A percentile compares a stretch with the other conserved stretches of the same genome.
Conservation (phyloP, 2,888 invertebrate species). For the Scaptomyza cyrtandrae region DNA sequence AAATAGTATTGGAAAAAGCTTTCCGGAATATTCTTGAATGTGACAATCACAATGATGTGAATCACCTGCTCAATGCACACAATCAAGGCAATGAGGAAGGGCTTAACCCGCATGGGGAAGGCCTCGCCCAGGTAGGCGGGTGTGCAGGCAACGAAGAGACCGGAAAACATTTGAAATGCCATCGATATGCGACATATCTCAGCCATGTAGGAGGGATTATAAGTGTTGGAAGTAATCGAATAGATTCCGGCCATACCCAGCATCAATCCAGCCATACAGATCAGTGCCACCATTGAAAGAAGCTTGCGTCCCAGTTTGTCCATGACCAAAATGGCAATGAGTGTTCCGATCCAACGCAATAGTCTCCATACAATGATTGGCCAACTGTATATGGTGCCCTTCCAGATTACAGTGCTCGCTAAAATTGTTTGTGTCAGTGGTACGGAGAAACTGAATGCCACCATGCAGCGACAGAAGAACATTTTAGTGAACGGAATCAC, state of each 20-base stretch:
- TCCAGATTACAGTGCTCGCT: constrained; percentile 17
- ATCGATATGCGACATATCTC: constrained; percentile 58
- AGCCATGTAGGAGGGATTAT: constrained; percentile 37
- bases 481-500: constrained; percentile 69
- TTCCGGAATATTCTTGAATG: constrained; percentile 8
- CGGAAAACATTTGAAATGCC: constrained; percentile 68
- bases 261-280: constrained; percentile 63
- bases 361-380: constrained; percentile 51
- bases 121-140: constrained; percentile 77
- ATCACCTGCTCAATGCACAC: constrained; percentile 70
- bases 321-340: constrained; percentile 46
- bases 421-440: constrained; percentile 62
- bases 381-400: constrained; percentile 47
- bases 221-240: constrained; percentile 9
- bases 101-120: constrained; percentile 71
- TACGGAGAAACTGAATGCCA: constrained; percentile 76
- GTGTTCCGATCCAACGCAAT: constrained; percentile 66
- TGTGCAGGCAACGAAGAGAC: constrained; percentile 69
- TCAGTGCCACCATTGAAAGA: constrained; percentile 55
- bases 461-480: constrained; percentile 66
- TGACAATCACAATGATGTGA: constrained; percentile 61
- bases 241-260: constrained; percentile 65
- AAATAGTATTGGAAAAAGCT: constrained; percentile 53
- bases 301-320: constrained; percentile 71
- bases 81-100: constrained; percentile 62